Evolutionary conservation across 2,888 invertebrate species (phyloP).

Genomic region (Scaptomyza cyrtandrae): DNA sequence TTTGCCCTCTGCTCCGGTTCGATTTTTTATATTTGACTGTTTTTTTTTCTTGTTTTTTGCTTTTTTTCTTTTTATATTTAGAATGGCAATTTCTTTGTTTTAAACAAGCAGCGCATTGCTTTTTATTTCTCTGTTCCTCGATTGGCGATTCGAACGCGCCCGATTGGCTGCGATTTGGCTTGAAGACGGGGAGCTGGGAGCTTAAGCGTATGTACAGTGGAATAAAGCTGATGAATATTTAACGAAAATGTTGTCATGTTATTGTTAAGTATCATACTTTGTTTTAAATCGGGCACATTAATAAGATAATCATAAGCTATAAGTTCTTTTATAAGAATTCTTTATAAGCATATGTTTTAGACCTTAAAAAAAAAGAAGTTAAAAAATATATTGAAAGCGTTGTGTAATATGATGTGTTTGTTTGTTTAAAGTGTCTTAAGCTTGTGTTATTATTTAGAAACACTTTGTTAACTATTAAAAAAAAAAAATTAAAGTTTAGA

Average conservation of each 20-base stretch:
- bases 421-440: not conserved
- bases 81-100: conserved; percentile 80
- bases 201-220: conserved; percentile 29
- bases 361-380: no score
- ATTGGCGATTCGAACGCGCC: conserved; percentile 76
- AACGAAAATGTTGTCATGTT: not conserved
- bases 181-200: conserved; percentile 17
- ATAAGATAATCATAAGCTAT: no score
- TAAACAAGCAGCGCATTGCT: conserved; percentile 81
- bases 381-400: no score
- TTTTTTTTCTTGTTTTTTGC: conserved; percentile 42
- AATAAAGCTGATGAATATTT: rapidly evolving
- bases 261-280: not conserved
- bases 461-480: no score
- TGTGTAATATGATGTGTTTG: no score
- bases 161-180: conserved; percentile 74
- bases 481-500: no score
- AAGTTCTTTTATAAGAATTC: no score
- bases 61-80: conserved; percentile 68
- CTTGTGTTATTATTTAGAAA: not conserved
- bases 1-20: conserved; percentile 27
- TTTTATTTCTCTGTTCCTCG: conserved; percentile 72
- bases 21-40: conserved; percentile 55
- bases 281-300: no score
- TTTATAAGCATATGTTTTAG: no score